Evolutionary conservation across 2,113 vertebrate genomes (phyloP), one percentile per base, ranked within the genome.

Genomic region (Heterochromis multidens): DNA sequence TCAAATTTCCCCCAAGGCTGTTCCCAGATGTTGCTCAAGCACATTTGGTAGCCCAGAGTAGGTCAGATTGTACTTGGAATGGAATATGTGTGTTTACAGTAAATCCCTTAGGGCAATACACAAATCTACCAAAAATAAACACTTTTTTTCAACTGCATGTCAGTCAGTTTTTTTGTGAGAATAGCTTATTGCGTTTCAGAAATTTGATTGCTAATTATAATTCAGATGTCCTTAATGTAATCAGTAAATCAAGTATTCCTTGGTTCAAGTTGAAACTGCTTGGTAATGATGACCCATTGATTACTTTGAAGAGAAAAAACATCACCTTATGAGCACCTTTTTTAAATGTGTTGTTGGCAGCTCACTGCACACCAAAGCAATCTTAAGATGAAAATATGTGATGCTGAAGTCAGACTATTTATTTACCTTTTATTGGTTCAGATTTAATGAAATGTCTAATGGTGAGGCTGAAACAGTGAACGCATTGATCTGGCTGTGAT

Each of bases 361-460:
- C 65, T 83, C 82, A 91, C 54, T 23, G 58, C 46, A n/a, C 49
- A 87, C 85, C 84, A 76, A 88, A 87, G 84, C 76, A 87, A 87
- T 92, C 84, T 81, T 23, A 31, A 91, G 37, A 87, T 91, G 84
- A 93, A 93, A 90, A 91, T 91, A 83, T 94, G 86, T 29, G 65
- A 87, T 90, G 82, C 89, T 86, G 85, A 91, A 86, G 89, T 88
- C 80, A 87, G 81, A 31, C 16, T 94, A 86, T 94, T 94, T 95
- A 88, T 94, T 89, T 92, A 87, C 79, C 21, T 85, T 86, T 91
- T 93, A 90, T 92, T 95, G 87, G 91, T 91, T 92, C 87, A 93
- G 80, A 90, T 84, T 83, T 93, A 95, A 95, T 90, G 89, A 95
- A 94, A 94, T 90, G 92, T 94, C 93, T 91, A 91, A 94, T 87